These are phyloP conservation scores for Siderastrea siderea DNA, from an alignment of 92 coral and sea anemone species.

Conservation along the genomic window DNA sequence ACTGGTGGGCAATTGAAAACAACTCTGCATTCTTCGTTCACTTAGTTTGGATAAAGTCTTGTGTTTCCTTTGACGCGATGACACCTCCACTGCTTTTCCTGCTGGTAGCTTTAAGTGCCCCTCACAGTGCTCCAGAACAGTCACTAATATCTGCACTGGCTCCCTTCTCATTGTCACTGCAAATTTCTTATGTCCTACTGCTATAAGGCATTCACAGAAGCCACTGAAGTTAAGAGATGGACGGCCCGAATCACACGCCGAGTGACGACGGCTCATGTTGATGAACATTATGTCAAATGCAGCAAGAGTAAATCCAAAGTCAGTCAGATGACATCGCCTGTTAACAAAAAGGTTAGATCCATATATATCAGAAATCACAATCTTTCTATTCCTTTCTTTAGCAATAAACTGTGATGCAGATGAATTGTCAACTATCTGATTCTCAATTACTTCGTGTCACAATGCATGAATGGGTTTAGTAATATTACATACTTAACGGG, in stretches of 20 bases:
- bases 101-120: slow-evolving; percentile 47
- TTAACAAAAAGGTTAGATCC: background rate
- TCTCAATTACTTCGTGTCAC: too few relatives aligned
- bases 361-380: background rate
- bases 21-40: slow-evolving; percentile 51
- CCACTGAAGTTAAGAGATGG: slow-evolving; percentile 75
- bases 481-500: too few relatives aligned
- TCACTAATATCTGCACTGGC: slow-evolving; percentile 67
- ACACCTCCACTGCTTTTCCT: slow-evolving; percentile 28
- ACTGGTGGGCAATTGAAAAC: slow-evolving; percentile 66
- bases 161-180: slow-evolving; percentile 48
- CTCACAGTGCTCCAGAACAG: slow-evolving; percentile 74
- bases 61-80: slow-evolving; percentile 34
- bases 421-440: too few relatives aligned
- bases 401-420: too few relatives aligned
- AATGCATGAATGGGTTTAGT: too few relatives aligned
- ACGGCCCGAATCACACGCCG: slow-evolving; percentile 66
- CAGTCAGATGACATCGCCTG: slow-evolving; percentile 80
- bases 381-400: too few relatives aligned
- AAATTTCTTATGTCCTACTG: slow-evolving; percentile 64
- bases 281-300: slow-evolving; percentile 84
- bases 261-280: slow-evolving; percentile 76
- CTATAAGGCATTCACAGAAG: slow-evolving; percentile 71
- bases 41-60: slow-evolving; percentile 38
- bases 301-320: slow-evolving; percentile 80